A percentile compares a stretch with the other conserved stretches of the same genome.
These are phyloP conservation scores for Tuta absoluta DNA, from an alignment of 2,888 invertebrate genomes.

Conservation along the genomic window DNA sequence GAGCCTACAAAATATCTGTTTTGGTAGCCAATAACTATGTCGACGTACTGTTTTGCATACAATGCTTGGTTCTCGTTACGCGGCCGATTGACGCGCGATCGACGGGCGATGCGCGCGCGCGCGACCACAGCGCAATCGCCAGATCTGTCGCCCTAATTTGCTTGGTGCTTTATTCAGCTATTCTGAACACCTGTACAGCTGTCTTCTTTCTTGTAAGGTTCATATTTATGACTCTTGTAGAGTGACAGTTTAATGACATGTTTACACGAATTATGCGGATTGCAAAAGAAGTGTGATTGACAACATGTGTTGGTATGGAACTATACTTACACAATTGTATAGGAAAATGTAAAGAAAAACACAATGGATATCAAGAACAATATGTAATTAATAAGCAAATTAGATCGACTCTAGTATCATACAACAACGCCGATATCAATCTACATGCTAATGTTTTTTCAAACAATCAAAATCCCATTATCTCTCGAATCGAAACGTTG, in stretches of 20 bases:
- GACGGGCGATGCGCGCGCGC: constrained; percentile 36
- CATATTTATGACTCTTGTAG: constrained; percentile 14
- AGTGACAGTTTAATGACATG: constrained; percentile 1
- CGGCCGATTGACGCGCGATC: constrained; percentile 50
- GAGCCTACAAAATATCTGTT: constrained; percentile 20
- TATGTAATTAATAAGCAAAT: constrained; percentile 26
- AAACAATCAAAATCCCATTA: constrained; percentile 39
- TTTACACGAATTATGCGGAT: neutral
- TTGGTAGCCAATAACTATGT: constrained; percentile 29
- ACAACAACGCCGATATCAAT: constrained; percentile 20
- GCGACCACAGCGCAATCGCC: constrained; percentile 50
- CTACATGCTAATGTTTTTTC: constrained; percentile 26
- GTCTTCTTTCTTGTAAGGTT: constrained; percentile 12
- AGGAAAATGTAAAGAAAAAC: constrained; percentile 18
- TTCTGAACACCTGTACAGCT: constrained; percentile 27
- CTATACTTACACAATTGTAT: constrained; percentile 13
- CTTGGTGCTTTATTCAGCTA: constrained; percentile 36
- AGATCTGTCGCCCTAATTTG: constrained; percentile 61
- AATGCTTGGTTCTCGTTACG: constrained; percentile 34
- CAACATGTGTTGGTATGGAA: neutral
- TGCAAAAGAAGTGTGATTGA: neutral
- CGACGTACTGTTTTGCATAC: constrained; percentile 39
- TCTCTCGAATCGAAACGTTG: constrained; percentile 42
- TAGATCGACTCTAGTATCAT: constrained; percentile 17
- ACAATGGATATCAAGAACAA: constrained; percentile 24